phyloP scores from a whole-genome alignment of 2,797 vertebrate species.

The Acrocephalus scirpaceus region DNA sequence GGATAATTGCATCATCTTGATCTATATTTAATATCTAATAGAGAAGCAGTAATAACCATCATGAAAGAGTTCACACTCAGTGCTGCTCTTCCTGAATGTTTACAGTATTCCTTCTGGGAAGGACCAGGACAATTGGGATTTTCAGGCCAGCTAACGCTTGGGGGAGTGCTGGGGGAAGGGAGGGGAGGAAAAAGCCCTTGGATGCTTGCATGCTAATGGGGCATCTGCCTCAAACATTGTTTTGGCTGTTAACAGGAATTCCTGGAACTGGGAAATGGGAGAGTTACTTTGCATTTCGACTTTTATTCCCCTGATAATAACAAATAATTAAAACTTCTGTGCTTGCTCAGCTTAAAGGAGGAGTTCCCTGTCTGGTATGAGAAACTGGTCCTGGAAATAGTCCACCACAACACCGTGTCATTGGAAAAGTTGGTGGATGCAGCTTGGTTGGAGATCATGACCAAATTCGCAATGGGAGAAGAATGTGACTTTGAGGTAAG shows the following conservation, averaged over 20 bases:
- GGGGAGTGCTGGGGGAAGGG: background rate
- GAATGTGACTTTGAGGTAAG: constrained; percentile 96
- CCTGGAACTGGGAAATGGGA: background rate
- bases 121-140: background rate
- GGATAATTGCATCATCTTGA: background rate
- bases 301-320: background rate
- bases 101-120: background rate
- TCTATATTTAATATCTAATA: background rate
- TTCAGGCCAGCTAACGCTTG: background rate
- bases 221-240: background rate
- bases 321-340: background rate
- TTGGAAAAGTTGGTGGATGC: constrained; percentile 95
- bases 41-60: background rate
- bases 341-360: constrained; percentile 88
- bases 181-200: background rate
- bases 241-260: background rate
- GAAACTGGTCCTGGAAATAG: constrained; percentile 94
- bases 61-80: background rate
- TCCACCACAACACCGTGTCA: constrained; percentile 96
- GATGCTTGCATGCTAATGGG: background rate
- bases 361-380: constrained; percentile 98
- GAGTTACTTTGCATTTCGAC: background rate
- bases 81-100: background rate
- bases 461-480: constrained; percentile 94
- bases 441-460: constrained; percentile 97